phyloP scores from a whole-genome alignment of 2,888 invertebrate genomes.

The Antitype chi region DNA sequence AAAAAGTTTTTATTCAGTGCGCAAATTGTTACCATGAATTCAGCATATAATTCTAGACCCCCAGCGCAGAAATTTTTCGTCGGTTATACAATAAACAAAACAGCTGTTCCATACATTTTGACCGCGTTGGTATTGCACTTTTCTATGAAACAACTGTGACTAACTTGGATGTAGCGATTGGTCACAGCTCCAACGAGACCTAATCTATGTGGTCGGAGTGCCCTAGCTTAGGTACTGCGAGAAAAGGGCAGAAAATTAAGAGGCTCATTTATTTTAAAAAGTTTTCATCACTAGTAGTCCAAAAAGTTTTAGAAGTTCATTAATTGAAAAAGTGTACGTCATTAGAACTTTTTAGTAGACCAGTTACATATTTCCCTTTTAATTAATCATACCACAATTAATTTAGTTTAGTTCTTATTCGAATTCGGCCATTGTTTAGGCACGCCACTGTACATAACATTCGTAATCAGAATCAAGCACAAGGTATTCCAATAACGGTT shows the following conservation, averaged over 20 bases:
- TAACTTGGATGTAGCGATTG: neutral
- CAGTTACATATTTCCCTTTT: neutral
- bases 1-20: too few species aligned
- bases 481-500: slow-evolving; percentile 65
- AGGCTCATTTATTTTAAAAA: neutral
- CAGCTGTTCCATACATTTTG: too few species aligned
- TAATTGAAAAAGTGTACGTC: neutral
- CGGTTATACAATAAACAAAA: too few species aligned
- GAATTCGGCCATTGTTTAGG: slow-evolving; percentile 14
- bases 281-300: neutral
- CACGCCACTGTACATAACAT: slow-evolving; percentile 24
- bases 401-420: slow-evolving; percentile 25
- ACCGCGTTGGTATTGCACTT: too few species aligned
- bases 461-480: slow-evolving; percentile 65
- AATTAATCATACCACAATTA: slow-evolving; percentile 11
- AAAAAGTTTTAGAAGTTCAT: neutral
- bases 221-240: neutral
- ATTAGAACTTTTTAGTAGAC: neutral
- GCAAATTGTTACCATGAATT: too few species aligned
- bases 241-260: neutral
- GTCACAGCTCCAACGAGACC: neutral
- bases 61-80: too few species aligned
- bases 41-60: too few species aligned
- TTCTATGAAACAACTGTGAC: too few species aligned
- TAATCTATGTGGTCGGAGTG: neutral